Conservation (phyloP, 2,113 vertebrate species). For the Psophia crepitans region DNA sequence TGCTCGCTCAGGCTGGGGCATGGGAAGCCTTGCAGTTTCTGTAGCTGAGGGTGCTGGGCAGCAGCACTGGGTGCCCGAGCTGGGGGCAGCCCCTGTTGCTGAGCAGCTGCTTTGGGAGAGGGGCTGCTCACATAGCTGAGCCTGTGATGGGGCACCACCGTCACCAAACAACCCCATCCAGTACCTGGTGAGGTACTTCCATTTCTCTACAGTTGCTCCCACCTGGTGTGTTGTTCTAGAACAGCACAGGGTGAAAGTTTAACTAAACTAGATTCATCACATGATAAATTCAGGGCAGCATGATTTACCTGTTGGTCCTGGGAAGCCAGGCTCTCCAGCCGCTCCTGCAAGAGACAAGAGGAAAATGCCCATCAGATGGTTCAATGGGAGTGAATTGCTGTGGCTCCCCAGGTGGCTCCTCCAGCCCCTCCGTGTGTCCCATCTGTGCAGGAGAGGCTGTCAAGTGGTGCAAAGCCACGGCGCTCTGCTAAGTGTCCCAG, state of each 20-base stretch:
- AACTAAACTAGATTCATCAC: background rate
- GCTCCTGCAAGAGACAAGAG: background rate
- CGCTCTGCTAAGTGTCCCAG: background rate
- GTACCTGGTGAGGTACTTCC: background rate
- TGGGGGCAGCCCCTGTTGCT: background rate
- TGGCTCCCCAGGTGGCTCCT: background rate
- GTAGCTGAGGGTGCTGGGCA: background rate
- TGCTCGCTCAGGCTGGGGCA: background rate
- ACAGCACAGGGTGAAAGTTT: background rate
- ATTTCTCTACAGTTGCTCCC: background rate
- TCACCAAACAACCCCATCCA: background rate
- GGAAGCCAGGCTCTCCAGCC: background rate
- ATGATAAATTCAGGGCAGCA: background rate
- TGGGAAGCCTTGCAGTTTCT: background rate
- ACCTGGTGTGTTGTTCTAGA: background rate
- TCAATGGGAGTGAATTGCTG: background rate
- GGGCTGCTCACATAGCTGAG: background rate
- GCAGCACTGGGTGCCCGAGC: background rate
- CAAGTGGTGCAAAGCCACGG: background rate
- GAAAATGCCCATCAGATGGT: background rate
- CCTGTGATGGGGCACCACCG: no score
- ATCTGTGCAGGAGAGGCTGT: background rate
- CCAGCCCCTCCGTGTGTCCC: background rate
- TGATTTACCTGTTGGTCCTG: background rate
- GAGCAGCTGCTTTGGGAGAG: background rate